A percentile compares a stretch with the other conserved stretches of the same genome.
These are phyloP conservation scores for Neodiprion lecontei DNA, from an alignment of 1,140 invertebrate species.

Conservation along the genomic window DNA sequence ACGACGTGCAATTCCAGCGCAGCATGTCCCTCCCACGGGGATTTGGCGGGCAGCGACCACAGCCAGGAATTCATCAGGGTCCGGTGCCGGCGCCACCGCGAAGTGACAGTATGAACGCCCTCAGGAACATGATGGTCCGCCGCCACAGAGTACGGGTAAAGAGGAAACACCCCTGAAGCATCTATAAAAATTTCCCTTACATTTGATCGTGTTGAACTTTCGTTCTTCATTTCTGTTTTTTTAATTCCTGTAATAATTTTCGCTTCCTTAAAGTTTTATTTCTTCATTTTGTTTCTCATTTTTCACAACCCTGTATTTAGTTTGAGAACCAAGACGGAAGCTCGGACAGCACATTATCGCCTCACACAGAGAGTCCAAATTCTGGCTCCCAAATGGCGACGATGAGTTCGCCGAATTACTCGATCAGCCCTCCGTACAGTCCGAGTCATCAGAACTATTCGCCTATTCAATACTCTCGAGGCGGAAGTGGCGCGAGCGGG, in stretches of 20 bases:
- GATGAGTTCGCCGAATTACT: conserved; percentile 48
- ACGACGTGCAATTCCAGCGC: conserved; percentile 51
- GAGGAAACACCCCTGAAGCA: background rate
- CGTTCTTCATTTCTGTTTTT: conserved; percentile 7
- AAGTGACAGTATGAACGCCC: conserved; percentile 58
- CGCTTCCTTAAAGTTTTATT: background rate
- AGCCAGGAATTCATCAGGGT: conserved; percentile 41
- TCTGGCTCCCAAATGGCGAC: conserved; percentile 40
- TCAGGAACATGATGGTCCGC: conserved; percentile 54
- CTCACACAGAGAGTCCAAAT: conserved; percentile 48
- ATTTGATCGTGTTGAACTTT: background rate
- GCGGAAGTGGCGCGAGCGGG: conserved; percentile 17
- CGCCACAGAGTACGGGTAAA: conserved; percentile 55
- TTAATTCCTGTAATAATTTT: conserved; percentile 24
- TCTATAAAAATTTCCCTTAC: conserved; percentile 3
- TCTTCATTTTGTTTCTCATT: conserved; percentile 5
- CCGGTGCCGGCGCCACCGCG: conserved; percentile 57
- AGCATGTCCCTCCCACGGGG: conserved; percentile 61
- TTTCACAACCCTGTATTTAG: conserved; percentile 29
- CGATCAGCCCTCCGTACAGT: conserved; percentile 49
- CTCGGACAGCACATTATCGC: conserved; percentile 52
- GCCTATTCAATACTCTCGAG: conserved; percentile 27
- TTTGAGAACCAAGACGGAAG: conserved; percentile 52
- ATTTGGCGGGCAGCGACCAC: conserved; percentile 51
- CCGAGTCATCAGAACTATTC: conserved; percentile 34